Percentiles rank a stretch among this genome's conserved stretches.
Evolutionary conservation across 2,797 vertebrate species (phyloP).

Genomic region (Sphenodon punctatus): DNA sequence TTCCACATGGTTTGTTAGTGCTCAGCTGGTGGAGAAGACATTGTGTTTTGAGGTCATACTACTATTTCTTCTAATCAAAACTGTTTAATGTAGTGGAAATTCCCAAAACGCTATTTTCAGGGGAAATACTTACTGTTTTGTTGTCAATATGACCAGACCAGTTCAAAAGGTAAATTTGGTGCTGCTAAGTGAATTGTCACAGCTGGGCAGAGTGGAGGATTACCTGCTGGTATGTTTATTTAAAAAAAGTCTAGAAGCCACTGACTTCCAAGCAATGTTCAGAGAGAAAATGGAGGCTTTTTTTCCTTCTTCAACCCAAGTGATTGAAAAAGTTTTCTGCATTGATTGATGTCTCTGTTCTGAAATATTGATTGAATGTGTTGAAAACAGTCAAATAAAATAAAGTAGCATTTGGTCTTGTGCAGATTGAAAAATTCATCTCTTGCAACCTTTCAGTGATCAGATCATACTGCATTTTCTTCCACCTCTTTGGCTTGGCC

Average conservation of each 20-base stretch:
- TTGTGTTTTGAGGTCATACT: not conserved
- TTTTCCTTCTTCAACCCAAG: not conserved
- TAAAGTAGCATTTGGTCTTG: constrained; percentile 31
- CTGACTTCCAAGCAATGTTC: not conserved
- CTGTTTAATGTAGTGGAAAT: rapidly evolving
- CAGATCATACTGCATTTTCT: not conserved
- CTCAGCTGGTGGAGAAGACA: too few species aligned
- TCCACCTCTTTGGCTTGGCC: not conserved
- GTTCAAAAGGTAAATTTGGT: not conserved
- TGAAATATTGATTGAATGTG: constrained; percentile 39
- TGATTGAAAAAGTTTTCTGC: constrained; percentile 27
- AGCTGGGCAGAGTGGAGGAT: not conserved
- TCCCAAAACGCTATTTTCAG: not conserved
- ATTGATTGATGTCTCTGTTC: constrained; percentile 44
- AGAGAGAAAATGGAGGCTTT: not conserved
- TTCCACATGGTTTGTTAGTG: too few species aligned
- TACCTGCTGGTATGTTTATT: not conserved
- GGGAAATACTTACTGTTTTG: rapidly evolving
- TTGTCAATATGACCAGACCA: not conserved
- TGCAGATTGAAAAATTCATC: constrained; percentile 34
- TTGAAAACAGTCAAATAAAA: constrained; percentile 56
- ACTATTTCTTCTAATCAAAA: not conserved
- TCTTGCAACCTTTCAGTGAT: constrained; percentile 35
- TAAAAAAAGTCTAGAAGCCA: not conserved
- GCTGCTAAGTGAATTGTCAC: rapidly evolving